Evolutionary conservation across 2,888 invertebrate genomes (phyloP).

Genomic region (Leptarthrus brevirostris): DNA sequence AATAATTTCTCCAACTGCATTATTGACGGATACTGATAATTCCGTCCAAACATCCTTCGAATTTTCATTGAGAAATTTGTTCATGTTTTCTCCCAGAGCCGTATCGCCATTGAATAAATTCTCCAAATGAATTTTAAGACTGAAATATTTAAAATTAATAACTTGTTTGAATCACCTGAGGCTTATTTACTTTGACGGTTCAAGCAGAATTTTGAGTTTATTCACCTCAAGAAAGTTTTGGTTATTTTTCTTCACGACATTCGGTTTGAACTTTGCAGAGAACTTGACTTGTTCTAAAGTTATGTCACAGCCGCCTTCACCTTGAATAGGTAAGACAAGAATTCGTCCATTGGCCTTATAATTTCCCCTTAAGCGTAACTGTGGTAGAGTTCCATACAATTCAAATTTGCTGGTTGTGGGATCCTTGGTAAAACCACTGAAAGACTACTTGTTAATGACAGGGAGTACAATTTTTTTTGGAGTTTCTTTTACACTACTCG

Average conservation of each 20-base stretch:
- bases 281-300: slow-evolving; percentile 16
- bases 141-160: slow-evolving; percentile 43
- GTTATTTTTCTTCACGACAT: slow-evolving; percentile 5
- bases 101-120: slow-evolving; percentile 59
- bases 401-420: slow-evolving; percentile 57
- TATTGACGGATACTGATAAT: slow-evolving; percentile 57
- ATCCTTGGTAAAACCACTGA: slow-evolving; percentile 59
- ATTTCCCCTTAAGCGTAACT: slow-evolving; percentile 57
- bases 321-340: slow-evolving; percentile 63
- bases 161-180: too few relatives aligned
- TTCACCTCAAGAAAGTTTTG: slow-evolving; percentile 25
- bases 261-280: slow-evolving; percentile 31
- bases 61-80: slow-evolving; percentile 59
- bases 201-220: slow-evolving; percentile 25
- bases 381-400: slow-evolving; percentile 55
- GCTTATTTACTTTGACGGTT: slow-evolving; percentile 36
- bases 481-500: slow-evolving; percentile 50
- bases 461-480: not conserved
- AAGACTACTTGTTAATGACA: slow-evolving; percentile 1
- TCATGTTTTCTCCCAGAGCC: slow-evolving; percentile 57
- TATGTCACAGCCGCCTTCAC: slow-evolving; percentile 60
- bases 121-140: slow-evolving; percentile 57
- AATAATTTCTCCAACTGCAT: slow-evolving; percentile 55
- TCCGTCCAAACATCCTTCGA: slow-evolving; percentile 61
- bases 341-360: slow-evolving; percentile 64